Base-by-base conservation (phyloP, 1,140 invertebrate species). In the Limonius californicus region DNA sequence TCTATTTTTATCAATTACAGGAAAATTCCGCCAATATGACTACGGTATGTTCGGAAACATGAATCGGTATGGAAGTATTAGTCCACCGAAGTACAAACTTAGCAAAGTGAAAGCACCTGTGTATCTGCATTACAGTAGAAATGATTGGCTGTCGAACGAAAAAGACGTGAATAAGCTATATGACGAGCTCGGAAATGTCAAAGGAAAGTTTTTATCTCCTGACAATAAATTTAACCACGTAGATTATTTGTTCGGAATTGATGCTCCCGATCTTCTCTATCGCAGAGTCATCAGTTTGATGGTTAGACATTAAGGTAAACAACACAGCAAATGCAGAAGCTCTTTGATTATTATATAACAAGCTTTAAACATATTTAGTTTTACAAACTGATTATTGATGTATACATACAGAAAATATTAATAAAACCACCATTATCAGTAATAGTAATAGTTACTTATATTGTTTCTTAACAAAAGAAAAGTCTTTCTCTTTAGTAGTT, bases 11-110 rank as follows among this genome's bases (percentile, higher is more conserved):
- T 11, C 2, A 11, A 6, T 50, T 12, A 3, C 19, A 77, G 82
- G 81, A 1, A 72, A 82, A 21, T 89, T 89, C 68, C 76, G 80
- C 35, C 81, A 86, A 65, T 91, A 82, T 62, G 86, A 91, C 72
- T 80, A 82, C 55, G 87, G 87, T 2, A 65, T 72, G 16, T 72
- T 2, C 75, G 65, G 15, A 7, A 66, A 67, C 39, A 30, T 56
- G 4, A 19, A 35, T 35, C 16, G 54, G 14, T 64, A 70, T 32
- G 56, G 62, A 8, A 27, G 20, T 1, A 1, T 57, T 1, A 47
- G 9, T 8, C 82, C 84, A 21, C 82, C 83, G 0, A 67, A 74
- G 12, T 85, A 85, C 65, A 74, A 82, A 43, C 67, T 85, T 4
- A 64, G 73, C 14, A 83, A 83, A 53, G 81, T 90, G n/a, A 81